Evolutionary conservation across 2,888 invertebrate species (phyloP), one percentile per base, ranked within the genome.

Genomic region (Rapana venosa): DNA sequence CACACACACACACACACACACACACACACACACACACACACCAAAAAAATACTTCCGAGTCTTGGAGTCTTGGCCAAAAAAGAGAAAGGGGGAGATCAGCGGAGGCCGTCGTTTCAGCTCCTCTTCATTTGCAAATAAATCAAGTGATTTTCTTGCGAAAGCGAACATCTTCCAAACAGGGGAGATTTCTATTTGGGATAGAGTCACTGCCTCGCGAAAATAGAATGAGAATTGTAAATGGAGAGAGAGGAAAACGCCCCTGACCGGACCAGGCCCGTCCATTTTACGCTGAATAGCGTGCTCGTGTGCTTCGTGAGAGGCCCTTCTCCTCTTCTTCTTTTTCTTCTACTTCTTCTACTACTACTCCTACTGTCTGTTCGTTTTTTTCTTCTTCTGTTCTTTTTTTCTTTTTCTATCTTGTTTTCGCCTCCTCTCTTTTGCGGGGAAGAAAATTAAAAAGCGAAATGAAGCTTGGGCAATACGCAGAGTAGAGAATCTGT

Each of bases 71-170:
- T 26, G 26, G 4, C 77, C 30, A 30, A 32, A 32, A 1, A 32
- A 32, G n/a, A 47, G 47, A 87, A 36, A 70, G 35, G 61, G 70
- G 87, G 87, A 70, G 87, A 70, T 70, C 36, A 66, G 35, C 87
- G 5, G 8, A 47, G 17, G n/a, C 87, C 26, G 70, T 36, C 87
- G 56, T 87, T 87, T 87, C 87, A 87, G 87, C 87, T 74, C 87
- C 87, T 87, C 87, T 74, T 87, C 87, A 74, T 87, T 87, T 87
- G 87, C 74, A 87, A 87, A 87, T 74, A 87, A 87, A 87, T 87
- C 74, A 87, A 87, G 87, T 36, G 74, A 74, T 87, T 87, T 87
- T 87, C 87, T 36, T 74, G 47, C 70, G 87, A 87, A 74, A 87
- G 87, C 58, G 87, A 87, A 74, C 87, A 87, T 87, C 74, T 87